Evolutionary conservation across 2,888 invertebrate genomes (phyloP), one percentile per base, ranked within the genome.

Genomic region (Drosophila lacicola): DNA sequence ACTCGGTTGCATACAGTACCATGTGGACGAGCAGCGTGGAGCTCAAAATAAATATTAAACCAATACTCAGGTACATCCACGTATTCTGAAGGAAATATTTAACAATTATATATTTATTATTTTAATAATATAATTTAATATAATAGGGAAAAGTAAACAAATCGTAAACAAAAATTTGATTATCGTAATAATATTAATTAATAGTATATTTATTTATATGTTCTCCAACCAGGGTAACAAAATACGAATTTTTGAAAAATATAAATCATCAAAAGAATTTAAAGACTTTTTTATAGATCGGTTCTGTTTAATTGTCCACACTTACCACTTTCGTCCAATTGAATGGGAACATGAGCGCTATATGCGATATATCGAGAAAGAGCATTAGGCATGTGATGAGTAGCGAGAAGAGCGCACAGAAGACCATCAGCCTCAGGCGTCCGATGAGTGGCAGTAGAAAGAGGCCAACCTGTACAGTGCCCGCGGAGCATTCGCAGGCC

Each of bases 241-340:
- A 21, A 21, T 21, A 21, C 5, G 21, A 21, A 17, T 17, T 17
- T 17, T 2, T 17, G 17, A 1, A 17, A 17, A 17, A 17, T 17
- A 17, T 17, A 17, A 17, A 17, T 17, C 17, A 17, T 17, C 17
- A 17, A 17, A 17, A 17, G 17, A 17, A 17, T 17, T 17, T 17
- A 17, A 17, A 17, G 17, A 2, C 17, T 17, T 17, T 17, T 17
- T 17, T 17, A 17, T 17, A 17, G 17, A 17, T 17, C 17, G 17
- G 17, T 17, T 2, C 17, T 2, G 17, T 2, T 17, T 17, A 17
- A 17, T 17, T 19, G 1, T 1, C 13, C 13, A 0, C 80, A 93
- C 95, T 94, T 92, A 96, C 96, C 94, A 96, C 93, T 94, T 95
- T 95, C 80, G 95, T 95, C 96, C 96, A 96, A 92, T 96, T 95